phyloP scores from a whole-genome alignment of 1,140 invertebrate genomes.

The Homarus americanus region DNA sequence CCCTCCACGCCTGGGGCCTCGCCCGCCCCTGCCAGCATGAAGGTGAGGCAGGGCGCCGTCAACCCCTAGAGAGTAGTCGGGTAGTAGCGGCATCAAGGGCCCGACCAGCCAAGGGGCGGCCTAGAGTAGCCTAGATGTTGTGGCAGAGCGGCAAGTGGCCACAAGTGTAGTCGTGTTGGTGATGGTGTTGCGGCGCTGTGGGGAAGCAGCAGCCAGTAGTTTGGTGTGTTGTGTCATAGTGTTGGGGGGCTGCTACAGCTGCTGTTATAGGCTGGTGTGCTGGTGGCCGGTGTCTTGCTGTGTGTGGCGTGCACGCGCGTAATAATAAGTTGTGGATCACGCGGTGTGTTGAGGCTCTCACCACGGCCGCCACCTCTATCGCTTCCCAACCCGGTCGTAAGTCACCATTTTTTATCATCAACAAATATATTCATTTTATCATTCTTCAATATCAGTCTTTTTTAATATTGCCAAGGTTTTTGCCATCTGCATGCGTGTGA shows the following conservation, averaged over 20 bases:
- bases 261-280: background rate
- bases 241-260: constrained; percentile 5
- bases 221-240: constrained; percentile 10
- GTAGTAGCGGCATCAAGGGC: background rate
- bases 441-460: constrained; percentile 17
- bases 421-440: constrained; percentile 11
- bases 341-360: background rate
- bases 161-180: background rate
- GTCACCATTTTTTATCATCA: constrained; percentile 11
- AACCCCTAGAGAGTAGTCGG: constrained; percentile 5
- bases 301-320: constrained; percentile 2
- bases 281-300: constrained; percentile 3
- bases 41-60: constrained; percentile 67
- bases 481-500: constrained; percentile 19
- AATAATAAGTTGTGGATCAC: background rate
- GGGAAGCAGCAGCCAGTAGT: background rate
- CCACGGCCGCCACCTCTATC: background rate
- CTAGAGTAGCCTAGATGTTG: constrained; percentile 20
- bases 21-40: constrained; percentile 74
- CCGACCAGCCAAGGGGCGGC: constrained; percentile 12
- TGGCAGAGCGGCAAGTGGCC: constrained; percentile 1
- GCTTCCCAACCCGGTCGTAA: constrained; percentile 3
- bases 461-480: constrained; percentile 1
- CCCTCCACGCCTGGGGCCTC: constrained; percentile 74
- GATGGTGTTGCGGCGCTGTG: background rate